phyloP scores from a whole-genome alignment of 2,797 vertebrate species.

The Agapornis canus region DNA sequence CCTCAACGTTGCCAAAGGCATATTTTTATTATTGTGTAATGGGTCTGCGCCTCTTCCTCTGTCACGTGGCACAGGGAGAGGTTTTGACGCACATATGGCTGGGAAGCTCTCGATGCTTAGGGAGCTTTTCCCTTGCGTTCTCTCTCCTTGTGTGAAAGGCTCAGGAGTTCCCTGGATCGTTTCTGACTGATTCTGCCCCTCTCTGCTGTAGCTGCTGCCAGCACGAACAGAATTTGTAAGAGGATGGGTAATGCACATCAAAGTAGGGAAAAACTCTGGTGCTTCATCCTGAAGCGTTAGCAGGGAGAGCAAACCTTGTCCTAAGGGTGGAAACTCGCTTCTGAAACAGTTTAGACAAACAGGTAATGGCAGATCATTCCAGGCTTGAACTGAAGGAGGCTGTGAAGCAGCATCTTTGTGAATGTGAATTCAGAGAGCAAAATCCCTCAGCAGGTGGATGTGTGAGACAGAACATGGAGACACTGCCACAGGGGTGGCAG shows the following conservation, averaged over 20 bases:
- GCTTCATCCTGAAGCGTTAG: not conserved
- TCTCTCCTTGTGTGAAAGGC: not conserved
- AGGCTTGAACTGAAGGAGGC: not conserved
- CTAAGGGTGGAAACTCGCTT: not conserved
- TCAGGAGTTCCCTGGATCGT: not conserved
- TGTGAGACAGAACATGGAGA: fast-evolving
- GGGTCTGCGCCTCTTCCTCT: constrained; percentile 51
- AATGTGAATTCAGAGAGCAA: not conserved
- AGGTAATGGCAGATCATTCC: not conserved
- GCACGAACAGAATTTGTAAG: not conserved
- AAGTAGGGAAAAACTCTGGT: not conserved
- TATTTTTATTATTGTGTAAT: constrained; percentile 83
- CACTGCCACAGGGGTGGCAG: fast-evolving
- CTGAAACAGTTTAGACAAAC: not conserved
- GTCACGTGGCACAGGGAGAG: constrained; percentile 74
- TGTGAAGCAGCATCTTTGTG: not conserved
- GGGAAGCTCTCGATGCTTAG: constrained; percentile 9
- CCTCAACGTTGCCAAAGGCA: constrained; percentile 71
- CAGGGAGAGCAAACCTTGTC: not conserved
- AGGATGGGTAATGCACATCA: fast-evolving
- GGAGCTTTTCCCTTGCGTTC: not conserved
- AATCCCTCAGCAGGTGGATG: not conserved
- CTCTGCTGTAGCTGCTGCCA: not conserved
- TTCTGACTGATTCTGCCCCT: not conserved
- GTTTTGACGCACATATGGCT: constrained; percentile 34